A percentile compares a stretch with the other conserved stretches of the same genome.
Evolutionary conservation across 2,113 vertebrate species (phyloP).

Genomic region (Platysteira castanea): DNA sequence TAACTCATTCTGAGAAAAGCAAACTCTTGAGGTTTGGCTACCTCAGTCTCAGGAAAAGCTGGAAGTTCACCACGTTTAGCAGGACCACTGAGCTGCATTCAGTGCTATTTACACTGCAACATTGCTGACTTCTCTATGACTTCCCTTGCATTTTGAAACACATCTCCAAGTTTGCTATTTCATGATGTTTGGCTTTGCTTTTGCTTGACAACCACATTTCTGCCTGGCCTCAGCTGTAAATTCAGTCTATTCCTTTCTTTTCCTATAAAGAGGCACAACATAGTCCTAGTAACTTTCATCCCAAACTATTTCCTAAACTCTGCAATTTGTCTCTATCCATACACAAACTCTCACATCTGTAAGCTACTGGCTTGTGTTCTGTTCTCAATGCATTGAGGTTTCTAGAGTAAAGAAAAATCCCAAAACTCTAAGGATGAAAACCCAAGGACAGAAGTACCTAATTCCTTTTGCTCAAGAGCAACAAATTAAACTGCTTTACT

Average conservation of each 20-base stretch:
- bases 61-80: not conserved
- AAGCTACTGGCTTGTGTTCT: not conserved
- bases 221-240: not conserved
- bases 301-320: not conserved
- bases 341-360: not conserved
- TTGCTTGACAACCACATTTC: not conserved
- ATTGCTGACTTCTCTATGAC: not conserved
- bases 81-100: not conserved
- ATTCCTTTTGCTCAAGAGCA: not conserved
- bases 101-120: not conserved
- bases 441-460: not conserved
- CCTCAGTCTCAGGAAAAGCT: not conserved
- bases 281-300: not conserved
- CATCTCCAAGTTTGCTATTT: not conserved
- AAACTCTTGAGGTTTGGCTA: not conserved
- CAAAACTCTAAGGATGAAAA: not conserved
- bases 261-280: not conserved
- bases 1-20: not conserved
- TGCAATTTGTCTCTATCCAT: not conserved
- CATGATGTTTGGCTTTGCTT: not conserved
- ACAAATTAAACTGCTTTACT: conserved; percentile 60
- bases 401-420: not conserved
- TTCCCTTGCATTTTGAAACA: not conserved
- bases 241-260: not conserved
- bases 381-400: not conserved